Percentiles rank a stretch among this genome's conserved stretches.
phyloP scores from a whole-genome alignment of 2,113 vertebrate species.

The Orycteropus afer region DNA sequence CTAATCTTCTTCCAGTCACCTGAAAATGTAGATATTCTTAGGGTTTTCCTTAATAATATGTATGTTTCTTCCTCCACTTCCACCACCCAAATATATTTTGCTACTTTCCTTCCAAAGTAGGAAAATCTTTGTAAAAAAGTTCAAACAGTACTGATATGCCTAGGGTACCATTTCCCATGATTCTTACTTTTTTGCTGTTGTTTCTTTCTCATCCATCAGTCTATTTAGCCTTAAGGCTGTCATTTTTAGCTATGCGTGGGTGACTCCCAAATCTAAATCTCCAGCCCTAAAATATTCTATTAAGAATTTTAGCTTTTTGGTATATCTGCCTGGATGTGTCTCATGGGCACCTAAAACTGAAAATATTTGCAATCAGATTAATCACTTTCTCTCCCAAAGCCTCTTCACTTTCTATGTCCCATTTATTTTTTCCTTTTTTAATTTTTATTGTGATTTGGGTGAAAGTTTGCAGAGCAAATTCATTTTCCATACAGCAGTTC shows the following conservation, averaged over 20 bases:
- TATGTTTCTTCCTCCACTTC: neutral
- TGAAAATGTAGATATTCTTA: conserved; percentile 11
- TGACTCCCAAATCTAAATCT: neutral
- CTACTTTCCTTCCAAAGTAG: neutral
- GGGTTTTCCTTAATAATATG: neutral
- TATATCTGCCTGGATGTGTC: neutral
- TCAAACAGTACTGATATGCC: neutral
- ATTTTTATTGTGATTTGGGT: too few relatives aligned
- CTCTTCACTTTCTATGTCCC: neutral
- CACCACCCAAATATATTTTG: neutral
- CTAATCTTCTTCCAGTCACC: neutral
- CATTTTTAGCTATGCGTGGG: neutral
- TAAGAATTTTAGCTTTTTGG: neutral
- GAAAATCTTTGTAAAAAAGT: neutral
- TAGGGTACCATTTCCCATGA: neutral
- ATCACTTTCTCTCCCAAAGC: neutral
- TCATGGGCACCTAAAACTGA: neutral
- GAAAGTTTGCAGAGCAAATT: too few relatives aligned
- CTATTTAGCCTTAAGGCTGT: neutral
- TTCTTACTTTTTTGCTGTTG: neutral
- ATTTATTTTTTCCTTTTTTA: too few relatives aligned
- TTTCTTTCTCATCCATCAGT: neutral
- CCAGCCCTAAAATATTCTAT: neutral
- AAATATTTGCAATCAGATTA: neutral
- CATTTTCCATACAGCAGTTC: too few relatives aligned